Evolutionary conservation across 35 echinoderm and acorn worm genomes (phyloP), one percentile per base, ranked within the genome.

Genomic region (Ophioderma brevispina): DNA sequence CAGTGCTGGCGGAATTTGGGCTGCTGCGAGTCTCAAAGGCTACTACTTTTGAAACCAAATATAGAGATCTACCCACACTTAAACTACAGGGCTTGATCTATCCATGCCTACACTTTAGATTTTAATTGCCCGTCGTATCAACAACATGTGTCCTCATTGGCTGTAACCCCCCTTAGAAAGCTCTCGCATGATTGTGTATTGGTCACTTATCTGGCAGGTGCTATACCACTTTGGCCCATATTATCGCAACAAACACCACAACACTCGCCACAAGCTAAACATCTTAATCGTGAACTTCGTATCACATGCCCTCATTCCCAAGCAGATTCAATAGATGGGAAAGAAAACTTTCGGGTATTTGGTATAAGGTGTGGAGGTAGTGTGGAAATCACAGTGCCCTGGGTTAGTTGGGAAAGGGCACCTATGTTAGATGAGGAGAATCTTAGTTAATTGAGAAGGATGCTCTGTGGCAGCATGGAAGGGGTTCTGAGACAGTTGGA

Each of bases 31-130:
- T 52, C 89, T 1, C 89, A 84, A 33, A 21, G 81, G 31, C 76
- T 91, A n/a, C n/a, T 33, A 86, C 64, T 50, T 86, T 86, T 39
- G 84, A 86, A 19, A 40, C 33, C 0, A 84, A 84, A 31, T 84
- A 84, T 33, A 33, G 55, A 33, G 41, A 46, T 25, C 25, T 52
- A 32, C 80, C 80, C 55, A 85, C 42, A 28, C 2, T 91, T 23
- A 84, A 84, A 41, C 56, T 91, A 18, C 89, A 91, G 36, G 35
- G 84, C 14, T 39, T 85, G 2, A 70, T 91, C 21, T 91, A 91
- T 64, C 93, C 93, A 31, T 70, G 50, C 34, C 37, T 90, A 40
- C 93, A 94, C 49, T 23, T 86, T 94, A 3, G 93, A 94, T 55
- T 90, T 90, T 39, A 49, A 85, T 28, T 56, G n/a, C 42, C 37